Evolutionary conservation across 2,888 invertebrate species (phyloP).

Genomic region (Sisyra nigra): DNA sequence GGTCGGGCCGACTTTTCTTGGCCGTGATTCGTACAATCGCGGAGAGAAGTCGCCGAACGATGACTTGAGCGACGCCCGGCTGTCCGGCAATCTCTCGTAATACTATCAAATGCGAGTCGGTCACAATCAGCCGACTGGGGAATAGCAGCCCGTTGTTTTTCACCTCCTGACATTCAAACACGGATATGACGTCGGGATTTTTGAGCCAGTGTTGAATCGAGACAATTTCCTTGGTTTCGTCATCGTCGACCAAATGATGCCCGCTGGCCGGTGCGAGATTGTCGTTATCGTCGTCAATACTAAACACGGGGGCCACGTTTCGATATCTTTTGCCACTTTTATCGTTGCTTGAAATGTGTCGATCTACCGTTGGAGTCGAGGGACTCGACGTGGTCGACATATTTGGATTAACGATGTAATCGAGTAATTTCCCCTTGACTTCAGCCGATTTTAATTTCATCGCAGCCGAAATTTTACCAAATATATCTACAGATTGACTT

Average conservation of each 20-base stretch:
- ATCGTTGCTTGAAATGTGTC: conserved; percentile 73
- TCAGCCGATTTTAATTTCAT: conserved; percentile 85
- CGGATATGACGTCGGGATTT: conserved; percentile 67
- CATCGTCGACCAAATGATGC: conserved; percentile 24
- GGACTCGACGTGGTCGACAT: conserved; percentile 28
- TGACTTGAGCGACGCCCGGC: conserved; percentile 67
- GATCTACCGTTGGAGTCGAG: conserved; percentile 39
- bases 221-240: conserved; percentile 63
- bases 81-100: conserved; percentile 62
- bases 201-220: conserved; percentile 66
- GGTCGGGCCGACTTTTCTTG: conserved; percentile 84
- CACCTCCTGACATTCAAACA: conserved; percentile 86
- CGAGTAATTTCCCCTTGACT: conserved; percentile 72
- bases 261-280: conserved; percentile 26
- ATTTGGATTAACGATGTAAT: conserved; percentile 84
- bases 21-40: conserved; percentile 95
- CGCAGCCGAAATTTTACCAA: conserved; percentile 69
- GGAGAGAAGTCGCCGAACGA: conserved; percentile 73
- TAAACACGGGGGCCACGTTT: conserved; percentile 84
- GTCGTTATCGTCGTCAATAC: conserved; percentile 79
- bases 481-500: conserved; percentile 44
- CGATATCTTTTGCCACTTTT: conserved; percentile 77
- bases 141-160: conserved; percentile 77
- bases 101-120: conserved; percentile 71
- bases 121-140: conserved; percentile 76